Percentiles rank a stretch among this genome's conserved stretches.
Evolutionary conservation across 2,888 invertebrate genomes (phyloP).

Genomic region (Lysandra bellargus): DNA sequence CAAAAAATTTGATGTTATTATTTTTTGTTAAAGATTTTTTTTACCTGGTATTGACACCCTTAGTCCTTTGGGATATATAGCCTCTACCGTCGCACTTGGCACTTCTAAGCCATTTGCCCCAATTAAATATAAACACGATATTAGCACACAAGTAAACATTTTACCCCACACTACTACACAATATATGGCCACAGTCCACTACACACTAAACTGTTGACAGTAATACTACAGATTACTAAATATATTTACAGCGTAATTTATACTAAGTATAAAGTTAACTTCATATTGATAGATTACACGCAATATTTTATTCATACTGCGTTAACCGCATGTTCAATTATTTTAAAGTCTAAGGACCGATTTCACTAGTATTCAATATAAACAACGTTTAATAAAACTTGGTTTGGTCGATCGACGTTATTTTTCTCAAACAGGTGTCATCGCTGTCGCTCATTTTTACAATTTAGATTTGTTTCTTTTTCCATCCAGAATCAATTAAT

Average conservation of each 20-base stretch:
- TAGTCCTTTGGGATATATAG: conserved; percentile 32
- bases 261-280: not conserved
- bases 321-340: not conserved
- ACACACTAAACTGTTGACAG: not conserved
- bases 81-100: conserved; percentile 31
- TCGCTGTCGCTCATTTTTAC: too few relatives aligned
- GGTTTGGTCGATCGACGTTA: too few relatives aligned
- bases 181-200: not conserved
- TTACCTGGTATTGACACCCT: conserved; percentile 34
- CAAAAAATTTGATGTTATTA: too few relatives aligned
- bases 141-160: not conserved
- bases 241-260: not conserved
- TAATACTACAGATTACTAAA: not conserved
- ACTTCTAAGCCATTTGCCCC: not conserved
- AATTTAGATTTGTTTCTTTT: too few relatives aligned
- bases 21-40: not conserved
- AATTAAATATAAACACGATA: conserved; percentile 3
- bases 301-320: too few relatives aligned
- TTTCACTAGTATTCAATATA: too few relatives aligned
- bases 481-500: too few relatives aligned
- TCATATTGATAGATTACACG: too few relatives aligned
- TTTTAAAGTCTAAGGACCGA: too few relatives aligned
- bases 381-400: too few relatives aligned
- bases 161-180: not conserved
- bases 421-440: too few relatives aligned